Conservation (phyloP, 2,888 invertebrate genomes). For the Epicampocera succincta region DNA sequence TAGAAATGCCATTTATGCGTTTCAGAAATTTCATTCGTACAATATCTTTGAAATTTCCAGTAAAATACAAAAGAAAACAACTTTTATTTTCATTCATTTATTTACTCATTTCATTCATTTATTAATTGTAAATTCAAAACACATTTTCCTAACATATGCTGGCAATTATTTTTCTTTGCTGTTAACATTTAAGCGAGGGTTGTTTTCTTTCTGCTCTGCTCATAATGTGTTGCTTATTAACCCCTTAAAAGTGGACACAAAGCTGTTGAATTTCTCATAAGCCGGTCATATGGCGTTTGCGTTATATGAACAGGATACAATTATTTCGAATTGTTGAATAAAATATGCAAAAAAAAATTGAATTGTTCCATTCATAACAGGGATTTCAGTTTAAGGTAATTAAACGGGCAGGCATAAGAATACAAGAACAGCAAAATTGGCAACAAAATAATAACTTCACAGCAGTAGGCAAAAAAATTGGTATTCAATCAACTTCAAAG, state of each 20-base stretch:
- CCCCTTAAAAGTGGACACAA: background rate
- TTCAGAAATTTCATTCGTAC: constrained; percentile 19
- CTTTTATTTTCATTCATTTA: background rate
- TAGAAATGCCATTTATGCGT: constrained; percentile 1
- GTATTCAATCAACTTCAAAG: no score
- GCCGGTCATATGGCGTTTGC: no score
- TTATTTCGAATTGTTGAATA: no score
- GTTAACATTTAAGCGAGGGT: constrained; percentile 68
- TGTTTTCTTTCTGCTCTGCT: constrained; percentile 32
- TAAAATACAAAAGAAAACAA: background rate
- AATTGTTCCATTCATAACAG: no score
- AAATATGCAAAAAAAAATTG: no score
- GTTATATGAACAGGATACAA: no score
- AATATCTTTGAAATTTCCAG: constrained; percentile 21
- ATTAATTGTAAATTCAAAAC: constrained; percentile 73
- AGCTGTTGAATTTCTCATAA: no score
- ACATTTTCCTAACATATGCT: constrained; percentile 72
- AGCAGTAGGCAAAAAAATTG: no score
- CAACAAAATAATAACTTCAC: no score
- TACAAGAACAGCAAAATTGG: no score
- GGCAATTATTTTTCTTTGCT: constrained; percentile 71
- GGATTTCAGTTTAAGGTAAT: no score
- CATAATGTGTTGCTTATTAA: constrained; percentile 22
- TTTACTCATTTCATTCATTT: constrained; percentile 47
- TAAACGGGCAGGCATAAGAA: no score